Conservation (phyloP, 2,888 invertebrate species). For the Andrena bucephala region DNA sequence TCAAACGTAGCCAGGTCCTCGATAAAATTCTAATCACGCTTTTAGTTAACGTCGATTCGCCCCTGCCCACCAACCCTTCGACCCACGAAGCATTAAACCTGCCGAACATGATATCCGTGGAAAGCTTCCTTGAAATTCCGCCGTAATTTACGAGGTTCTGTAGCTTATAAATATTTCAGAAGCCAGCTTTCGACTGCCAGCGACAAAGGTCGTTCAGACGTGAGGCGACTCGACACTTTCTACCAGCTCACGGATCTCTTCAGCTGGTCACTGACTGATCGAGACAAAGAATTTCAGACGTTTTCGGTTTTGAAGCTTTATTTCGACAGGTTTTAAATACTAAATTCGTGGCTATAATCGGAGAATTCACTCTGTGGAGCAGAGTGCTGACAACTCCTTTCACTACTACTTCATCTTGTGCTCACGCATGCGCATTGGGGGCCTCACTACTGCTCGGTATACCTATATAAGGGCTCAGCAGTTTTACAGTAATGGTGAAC, state of each 20-base stretch:
- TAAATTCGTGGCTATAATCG: too few relatives aligned
- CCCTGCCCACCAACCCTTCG: neutral
- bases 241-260: neutral
- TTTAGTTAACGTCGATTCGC: constrained; percentile 26
- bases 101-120: constrained; percentile 40
- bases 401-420: too few relatives aligned
- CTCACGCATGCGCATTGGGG: too few relatives aligned
- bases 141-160: constrained; percentile 52
- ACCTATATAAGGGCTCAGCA: too few relatives aligned
- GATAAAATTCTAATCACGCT: constrained; percentile 49
- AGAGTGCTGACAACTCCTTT: too few relatives aligned
- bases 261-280: too few relatives aligned
- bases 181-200: constrained; percentile 29
- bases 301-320: too few relatives aligned
- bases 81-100: constrained; percentile 43
- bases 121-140: constrained; percentile 34
- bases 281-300: neutral
- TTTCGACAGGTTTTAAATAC: too few relatives aligned
- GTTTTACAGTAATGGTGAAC: too few relatives aligned
- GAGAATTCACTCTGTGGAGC: too few relatives aligned
- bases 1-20: neutral
- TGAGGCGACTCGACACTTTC: constrained; percentile 23
- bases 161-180: constrained; percentile 54
- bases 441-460: too few relatives aligned
- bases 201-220: constrained; percentile 42